Evolutionary conservation across 1,140 invertebrate species (phyloP).

Genomic region (Habropoda laboriosa): DNA sequence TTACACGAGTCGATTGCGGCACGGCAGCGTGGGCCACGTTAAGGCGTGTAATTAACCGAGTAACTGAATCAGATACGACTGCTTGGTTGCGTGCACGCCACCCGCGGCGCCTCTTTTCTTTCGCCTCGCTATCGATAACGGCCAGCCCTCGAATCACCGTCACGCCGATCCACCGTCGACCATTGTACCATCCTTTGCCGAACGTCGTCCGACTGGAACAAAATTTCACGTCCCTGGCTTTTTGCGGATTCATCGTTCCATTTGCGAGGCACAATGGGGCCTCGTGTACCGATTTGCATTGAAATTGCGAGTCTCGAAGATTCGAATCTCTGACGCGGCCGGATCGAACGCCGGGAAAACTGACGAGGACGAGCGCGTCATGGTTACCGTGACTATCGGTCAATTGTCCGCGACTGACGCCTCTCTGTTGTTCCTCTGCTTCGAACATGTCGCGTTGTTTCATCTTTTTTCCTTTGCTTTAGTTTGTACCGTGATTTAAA

Average conservation of each 20-base stretch:
- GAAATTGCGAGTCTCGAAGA: constrained; percentile 50
- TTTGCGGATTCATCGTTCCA: constrained; percentile 56
- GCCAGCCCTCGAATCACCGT: constrained; percentile 33
- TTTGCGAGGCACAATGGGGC: constrained; percentile 36
- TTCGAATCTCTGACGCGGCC: constrained; percentile 28
- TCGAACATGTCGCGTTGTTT: not conserved
- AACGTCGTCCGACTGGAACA: constrained; percentile 39
- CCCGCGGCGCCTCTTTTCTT: constrained; percentile 63
- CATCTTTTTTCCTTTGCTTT: not conserved
- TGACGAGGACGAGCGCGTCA: not conserved
- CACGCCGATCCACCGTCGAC: constrained; percentile 35
- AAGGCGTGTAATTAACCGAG: constrained; percentile 79
- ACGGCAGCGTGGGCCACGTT: constrained; percentile 70
- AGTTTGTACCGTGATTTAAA: too few species aligned
- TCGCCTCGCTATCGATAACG: constrained; percentile 64
- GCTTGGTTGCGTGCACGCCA: constrained; percentile 69
- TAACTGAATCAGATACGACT: constrained; percentile 80
- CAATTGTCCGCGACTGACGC: not conserved
- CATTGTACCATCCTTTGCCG: constrained; percentile 22
- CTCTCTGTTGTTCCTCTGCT: not conserved
- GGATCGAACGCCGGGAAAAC: constrained; percentile 2
- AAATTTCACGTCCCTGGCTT: constrained; percentile 49
- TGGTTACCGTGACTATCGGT: not conserved
- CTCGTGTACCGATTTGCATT: constrained; percentile 51
- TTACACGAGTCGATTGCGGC: constrained; percentile 75